Conservation (phyloP, 2,113 vertebrate species). For the Rhinichthys klamathensis region DNA sequence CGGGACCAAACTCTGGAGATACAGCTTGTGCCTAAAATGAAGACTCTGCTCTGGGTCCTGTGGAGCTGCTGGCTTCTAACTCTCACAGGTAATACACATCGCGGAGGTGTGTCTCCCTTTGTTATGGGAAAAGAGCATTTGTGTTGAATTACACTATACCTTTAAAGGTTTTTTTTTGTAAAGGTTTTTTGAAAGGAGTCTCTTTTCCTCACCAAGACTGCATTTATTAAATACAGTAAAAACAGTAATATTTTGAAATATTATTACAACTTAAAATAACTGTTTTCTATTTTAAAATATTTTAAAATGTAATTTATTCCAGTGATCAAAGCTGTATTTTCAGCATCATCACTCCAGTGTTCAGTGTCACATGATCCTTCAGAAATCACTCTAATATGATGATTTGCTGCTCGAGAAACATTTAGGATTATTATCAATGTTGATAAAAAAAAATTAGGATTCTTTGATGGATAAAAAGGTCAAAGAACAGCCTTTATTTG, state of each 20-base stretch:
- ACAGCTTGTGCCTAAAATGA: slow-evolving; percentile 50
- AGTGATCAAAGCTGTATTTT: not conserved
- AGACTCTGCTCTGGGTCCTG: slow-evolving; percentile 54
- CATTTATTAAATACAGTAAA: not conserved
- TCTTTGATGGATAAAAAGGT: not conserved
- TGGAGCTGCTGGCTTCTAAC: slow-evolving; percentile 63
- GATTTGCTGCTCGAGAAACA: not conserved
- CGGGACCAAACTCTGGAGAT: slow-evolving; percentile 21
- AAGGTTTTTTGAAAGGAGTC: too few species aligned
- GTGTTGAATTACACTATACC: not conserved
- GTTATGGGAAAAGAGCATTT: not conserved
- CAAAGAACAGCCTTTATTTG: not conserved
- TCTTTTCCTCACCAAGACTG: too few species aligned
- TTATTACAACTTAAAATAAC: not conserved
- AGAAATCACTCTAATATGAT: not conserved
- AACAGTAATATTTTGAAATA: not conserved
- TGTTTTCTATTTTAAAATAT: not conserved
- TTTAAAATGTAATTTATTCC: not conserved
- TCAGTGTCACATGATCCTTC: too few species aligned
- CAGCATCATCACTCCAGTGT: not conserved
- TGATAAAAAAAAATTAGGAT: not conserved
- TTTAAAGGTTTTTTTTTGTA: not conserved
- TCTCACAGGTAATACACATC: slow-evolving; percentile 66
- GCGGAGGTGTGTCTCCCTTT: not conserved
- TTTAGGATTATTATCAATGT: not conserved